phyloP scores from a whole-genome alignment of 2,113 vertebrate species.

The Saguinus imperator region DNA sequence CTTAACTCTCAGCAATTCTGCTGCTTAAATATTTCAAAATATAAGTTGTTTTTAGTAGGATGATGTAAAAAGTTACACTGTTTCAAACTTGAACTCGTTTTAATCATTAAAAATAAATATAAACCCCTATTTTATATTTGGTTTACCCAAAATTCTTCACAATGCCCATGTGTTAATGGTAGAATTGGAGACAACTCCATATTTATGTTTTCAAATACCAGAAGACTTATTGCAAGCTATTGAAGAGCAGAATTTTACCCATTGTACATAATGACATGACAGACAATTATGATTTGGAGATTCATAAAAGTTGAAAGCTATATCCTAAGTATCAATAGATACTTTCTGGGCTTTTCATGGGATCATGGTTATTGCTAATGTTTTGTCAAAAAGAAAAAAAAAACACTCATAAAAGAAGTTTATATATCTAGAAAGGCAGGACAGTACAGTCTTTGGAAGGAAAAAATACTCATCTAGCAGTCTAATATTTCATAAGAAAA shows the following conservation, averaged over 20 bases:
- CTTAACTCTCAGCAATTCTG: background rate
- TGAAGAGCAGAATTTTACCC: conserved; percentile 25
- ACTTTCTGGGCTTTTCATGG: conserved; percentile 14
- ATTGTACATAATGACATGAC: background rate
- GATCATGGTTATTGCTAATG: background rate
- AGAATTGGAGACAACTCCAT: background rate
- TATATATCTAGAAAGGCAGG: background rate
- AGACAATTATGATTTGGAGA: conserved; percentile 25
- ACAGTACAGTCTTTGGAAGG: background rate
- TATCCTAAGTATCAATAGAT: background rate
- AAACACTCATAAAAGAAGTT: background rate
- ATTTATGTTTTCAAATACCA: background rate
- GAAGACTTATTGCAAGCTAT: background rate
- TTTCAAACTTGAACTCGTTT: conserved; percentile 32
- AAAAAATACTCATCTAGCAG: conserved; percentile 43
- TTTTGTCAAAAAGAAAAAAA: background rate
- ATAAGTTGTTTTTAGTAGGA: background rate
- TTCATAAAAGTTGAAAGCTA: conserved; percentile 31
- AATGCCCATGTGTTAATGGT: background rate
- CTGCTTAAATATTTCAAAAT: background rate
- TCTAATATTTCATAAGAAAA: conserved; percentile 51
- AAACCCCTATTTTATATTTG: background rate
- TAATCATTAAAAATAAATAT: conserved; percentile 14
- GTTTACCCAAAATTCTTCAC: background rate
- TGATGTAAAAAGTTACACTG: background rate